phyloP scores from a whole-genome alignment of 2,888 invertebrate species.

The Myathropa florea region DNA sequence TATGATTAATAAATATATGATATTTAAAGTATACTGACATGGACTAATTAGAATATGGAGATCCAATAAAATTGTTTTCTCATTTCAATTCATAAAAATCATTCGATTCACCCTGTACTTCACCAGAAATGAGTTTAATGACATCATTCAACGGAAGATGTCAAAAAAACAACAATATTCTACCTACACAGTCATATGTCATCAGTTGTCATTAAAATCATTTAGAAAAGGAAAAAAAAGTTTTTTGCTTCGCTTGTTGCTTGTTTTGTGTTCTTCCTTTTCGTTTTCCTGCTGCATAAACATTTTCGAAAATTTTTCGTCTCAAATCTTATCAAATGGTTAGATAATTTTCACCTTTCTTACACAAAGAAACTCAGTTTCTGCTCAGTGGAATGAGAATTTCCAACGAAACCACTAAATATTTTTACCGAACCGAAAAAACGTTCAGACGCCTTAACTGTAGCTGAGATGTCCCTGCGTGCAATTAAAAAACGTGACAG shows the following conservation, averaged over 20 bases:
- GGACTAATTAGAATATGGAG: too few species aligned
- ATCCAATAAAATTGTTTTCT: too few species aligned
- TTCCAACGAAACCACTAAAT: neutral
- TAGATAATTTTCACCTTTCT: neutral
- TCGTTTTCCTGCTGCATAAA: constrained; percentile 22
- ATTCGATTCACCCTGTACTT: neutral
- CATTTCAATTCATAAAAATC: neutral
- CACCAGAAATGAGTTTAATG: constrained; percentile 6
- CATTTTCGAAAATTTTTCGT: neutral
- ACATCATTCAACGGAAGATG: constrained; percentile 42
- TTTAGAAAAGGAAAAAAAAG: constrained; percentile 12
- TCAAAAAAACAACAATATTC: constrained; percentile 39
- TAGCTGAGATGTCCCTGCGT: constrained; percentile 78
- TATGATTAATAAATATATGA: too few species aligned
- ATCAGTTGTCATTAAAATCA: constrained; percentile 50
- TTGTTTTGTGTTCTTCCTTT: constrained; percentile 37
- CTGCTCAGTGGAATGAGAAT: constrained; percentile 37
- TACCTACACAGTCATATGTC: constrained; percentile 34
- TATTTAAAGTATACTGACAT: too few species aligned
- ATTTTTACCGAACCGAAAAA: neutral
- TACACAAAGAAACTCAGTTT: neutral
- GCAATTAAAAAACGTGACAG: constrained; percentile 79
- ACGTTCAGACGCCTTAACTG: constrained; percentile 8
- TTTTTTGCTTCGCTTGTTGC: constrained; percentile 55
- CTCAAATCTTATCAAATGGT: neutral